Percentiles rank a stretch among this genome's conserved stretches.
These are phyloP conservation scores for Drosophila macrothrix DNA, from an alignment of 2,888 invertebrate genomes.

Conservation along the genomic window DNA sequence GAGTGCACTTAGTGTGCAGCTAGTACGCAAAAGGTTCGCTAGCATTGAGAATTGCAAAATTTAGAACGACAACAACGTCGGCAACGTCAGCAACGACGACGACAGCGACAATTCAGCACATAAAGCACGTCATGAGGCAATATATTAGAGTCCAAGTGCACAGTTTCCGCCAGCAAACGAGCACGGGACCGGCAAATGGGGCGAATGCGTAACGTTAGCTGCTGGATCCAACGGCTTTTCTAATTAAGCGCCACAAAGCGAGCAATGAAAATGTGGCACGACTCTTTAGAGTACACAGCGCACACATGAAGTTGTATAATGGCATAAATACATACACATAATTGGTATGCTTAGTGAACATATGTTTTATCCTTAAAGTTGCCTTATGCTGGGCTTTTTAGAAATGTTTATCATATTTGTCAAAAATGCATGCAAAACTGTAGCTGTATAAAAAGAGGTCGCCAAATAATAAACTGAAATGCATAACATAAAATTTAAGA, in stretches of 20 bases:
- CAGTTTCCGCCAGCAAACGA: constrained; percentile 59
- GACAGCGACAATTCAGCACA: constrained; percentile 41
- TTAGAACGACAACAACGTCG: constrained; percentile 41
- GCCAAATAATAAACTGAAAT: neutral
- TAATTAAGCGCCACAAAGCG: constrained; percentile 35
- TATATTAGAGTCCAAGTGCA: constrained; percentile 71
- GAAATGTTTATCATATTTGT: neutral
- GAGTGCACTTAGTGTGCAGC: constrained; percentile 12
- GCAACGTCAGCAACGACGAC: constrained; percentile 29
- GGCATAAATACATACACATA: neutral
- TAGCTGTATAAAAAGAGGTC: neutral
- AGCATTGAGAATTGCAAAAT: constrained; percentile 56
- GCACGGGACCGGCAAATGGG: constrained; percentile 26
- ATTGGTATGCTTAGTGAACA: neutral
- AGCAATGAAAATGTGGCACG: constrained; percentile 13
- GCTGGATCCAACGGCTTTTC: constrained; percentile 22
- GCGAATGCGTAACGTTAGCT: constrained; percentile 5
- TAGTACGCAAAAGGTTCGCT: constrained; percentile 35
- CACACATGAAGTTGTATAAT: neutral
- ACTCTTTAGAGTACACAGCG: constrained; percentile 18
- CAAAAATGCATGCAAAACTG: neutral
- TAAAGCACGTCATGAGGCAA: constrained; percentile 65
- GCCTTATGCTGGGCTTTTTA: neutral
- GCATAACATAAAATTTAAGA: neutral
- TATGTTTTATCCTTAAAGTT: neutral